These are phyloP conservation scores for Capromys pilorides DNA, from an alignment of 2,797 vertebrate species.

Conservation along the genomic window DNA sequence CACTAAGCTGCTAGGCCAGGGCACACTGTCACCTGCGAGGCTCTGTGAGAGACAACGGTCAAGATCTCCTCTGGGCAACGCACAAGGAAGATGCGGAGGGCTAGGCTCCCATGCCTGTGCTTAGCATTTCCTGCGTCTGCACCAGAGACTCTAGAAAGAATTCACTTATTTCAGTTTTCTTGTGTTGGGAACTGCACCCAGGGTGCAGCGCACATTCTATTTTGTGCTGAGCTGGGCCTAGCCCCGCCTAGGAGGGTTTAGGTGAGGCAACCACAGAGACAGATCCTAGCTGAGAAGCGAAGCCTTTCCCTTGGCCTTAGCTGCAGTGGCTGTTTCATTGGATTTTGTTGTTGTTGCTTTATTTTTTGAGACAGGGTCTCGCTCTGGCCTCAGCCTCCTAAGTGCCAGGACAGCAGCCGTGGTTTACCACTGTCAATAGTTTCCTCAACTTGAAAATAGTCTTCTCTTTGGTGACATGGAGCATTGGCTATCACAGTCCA, in stretches of 20 bases:
- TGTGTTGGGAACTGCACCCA: not conserved
- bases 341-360: not conserved
- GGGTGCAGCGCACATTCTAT: not conserved
- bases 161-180: not conserved
- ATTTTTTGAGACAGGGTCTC: not conserved
- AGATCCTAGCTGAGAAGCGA: not conserved
- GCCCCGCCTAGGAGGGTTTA: too few species aligned
- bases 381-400: not conserved
- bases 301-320: not conserved
- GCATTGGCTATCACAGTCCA: not conserved
- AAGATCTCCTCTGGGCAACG: too few species aligned
- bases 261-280: too few species aligned
- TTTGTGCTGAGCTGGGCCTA: not conserved
- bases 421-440: too few species aligned
- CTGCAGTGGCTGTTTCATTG: not conserved
- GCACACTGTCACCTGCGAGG: not conserved
- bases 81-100: not conserved
- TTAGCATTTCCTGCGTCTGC: not conserved
- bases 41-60: not conserved
- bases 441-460: not conserved
- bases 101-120: too few species aligned
- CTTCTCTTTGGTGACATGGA: not conserved
- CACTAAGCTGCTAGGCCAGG: too few species aligned
- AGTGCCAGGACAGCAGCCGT: not conserved
- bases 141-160: not conserved